These are phyloP conservation scores for Kradibia gibbosae DNA, from an alignment of 1,140 invertebrate species.

Conservation along the genomic window DNA sequence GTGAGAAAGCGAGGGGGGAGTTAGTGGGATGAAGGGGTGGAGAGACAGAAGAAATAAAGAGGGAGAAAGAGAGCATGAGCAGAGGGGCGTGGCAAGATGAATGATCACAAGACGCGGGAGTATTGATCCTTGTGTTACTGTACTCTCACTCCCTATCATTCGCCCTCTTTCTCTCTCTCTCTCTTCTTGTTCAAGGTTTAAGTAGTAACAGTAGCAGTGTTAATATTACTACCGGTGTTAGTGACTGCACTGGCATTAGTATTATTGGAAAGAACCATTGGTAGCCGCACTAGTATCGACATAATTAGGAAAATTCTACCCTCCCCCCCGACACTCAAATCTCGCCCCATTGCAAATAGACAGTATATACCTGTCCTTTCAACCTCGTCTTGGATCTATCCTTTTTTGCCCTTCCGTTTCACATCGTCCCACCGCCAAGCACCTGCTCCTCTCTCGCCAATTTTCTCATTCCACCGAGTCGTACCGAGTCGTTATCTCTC, in stretches of 20 bases:
- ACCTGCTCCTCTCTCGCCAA: background rate
- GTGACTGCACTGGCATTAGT: too few species aligned
- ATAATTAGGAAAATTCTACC: too few species aligned
- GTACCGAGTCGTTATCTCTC: background rate
- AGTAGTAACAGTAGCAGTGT: background rate
- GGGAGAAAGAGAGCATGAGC: constrained; percentile 57
- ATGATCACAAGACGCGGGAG: constrained; percentile 74
- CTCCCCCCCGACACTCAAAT: background rate
- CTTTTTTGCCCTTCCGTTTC: constrained; percentile 34
- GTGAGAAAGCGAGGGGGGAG: too few species aligned
- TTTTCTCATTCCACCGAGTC: background rate
- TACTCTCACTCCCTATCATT: constrained; percentile 57
- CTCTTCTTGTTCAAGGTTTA: background rate
- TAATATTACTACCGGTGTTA: too few species aligned
- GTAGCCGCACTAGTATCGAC: background rate
- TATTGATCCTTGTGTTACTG: constrained; percentile 68
- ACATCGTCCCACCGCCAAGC: background rate
- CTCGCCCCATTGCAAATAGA: constrained; percentile 32
- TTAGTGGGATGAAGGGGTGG: constrained; percentile 51
- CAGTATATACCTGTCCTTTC: constrained; percentile 50
- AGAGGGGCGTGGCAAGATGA: constrained; percentile 74
- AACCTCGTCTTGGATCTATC: constrained; percentile 46
- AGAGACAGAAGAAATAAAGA: constrained; percentile 51
- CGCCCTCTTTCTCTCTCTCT: constrained; percentile 54
- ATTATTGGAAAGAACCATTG: too few species aligned